Evolutionary conservation across 2,797 vertebrate species (phyloP).

Genomic region (Buphagus erythrorhynchus): DNA sequence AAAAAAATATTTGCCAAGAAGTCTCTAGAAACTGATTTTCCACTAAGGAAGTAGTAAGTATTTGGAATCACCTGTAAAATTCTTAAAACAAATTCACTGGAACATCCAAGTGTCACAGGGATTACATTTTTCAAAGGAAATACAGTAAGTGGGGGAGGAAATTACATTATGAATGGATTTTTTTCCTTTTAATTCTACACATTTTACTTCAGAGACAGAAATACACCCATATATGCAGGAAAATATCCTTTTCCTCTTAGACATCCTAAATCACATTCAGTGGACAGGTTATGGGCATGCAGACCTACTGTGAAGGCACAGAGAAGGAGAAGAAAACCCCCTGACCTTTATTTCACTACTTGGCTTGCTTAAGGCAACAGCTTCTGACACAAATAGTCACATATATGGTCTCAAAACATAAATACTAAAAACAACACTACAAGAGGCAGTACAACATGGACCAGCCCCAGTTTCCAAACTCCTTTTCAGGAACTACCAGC

Average conservation of each 20-base stretch:
- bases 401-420: not conserved
- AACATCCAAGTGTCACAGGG: not conserved
- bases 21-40: constrained; percentile 21
- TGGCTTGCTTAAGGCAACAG: not conserved
- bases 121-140: constrained; percentile 46
- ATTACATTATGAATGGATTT: not conserved
- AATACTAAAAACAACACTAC: not conserved
- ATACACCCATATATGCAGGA: not conserved
- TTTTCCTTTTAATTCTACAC: constrained; percentile 27
- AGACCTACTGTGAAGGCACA: not conserved
- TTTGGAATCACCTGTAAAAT: constrained; percentile 25
- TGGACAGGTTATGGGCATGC: not conserved
- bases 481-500: not conserved
- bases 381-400: not conserved
- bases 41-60: constrained; percentile 15
- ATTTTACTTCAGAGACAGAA: constrained; percentile 26
- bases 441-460: not conserved
- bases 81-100: constrained; percentile 19
- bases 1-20: not conserved
- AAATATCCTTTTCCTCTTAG: constrained; percentile 29
- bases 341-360: not conserved
- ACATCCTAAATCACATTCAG: constrained; percentile 26
- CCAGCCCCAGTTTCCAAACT: not conserved
- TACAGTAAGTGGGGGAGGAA: constrained; percentile 2
- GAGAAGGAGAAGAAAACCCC: not conserved